These are phyloP conservation scores for Zeugodacus cucurbitae DNA, from an alignment of 1,140 invertebrate genomes.

Conservation along the genomic window DNA sequence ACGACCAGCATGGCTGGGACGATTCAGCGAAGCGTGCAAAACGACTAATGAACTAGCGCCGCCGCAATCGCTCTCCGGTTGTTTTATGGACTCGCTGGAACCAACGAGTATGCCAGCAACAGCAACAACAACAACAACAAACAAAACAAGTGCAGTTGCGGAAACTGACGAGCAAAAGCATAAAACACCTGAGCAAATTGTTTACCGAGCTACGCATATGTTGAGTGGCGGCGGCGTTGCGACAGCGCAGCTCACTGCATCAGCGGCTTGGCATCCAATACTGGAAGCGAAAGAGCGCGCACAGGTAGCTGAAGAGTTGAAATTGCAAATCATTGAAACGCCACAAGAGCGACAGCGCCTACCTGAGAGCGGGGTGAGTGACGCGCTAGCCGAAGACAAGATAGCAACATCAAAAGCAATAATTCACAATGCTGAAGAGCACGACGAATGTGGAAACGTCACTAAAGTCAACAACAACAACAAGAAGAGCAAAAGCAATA, in stretches of 20 bases:
- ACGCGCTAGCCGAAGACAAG: not conserved
- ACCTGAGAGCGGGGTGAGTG: not conserved
- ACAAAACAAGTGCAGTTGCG: constrained; percentile 41
- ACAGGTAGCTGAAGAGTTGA: not conserved
- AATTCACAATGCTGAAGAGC: constrained; percentile 8
- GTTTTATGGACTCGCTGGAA: constrained; percentile 52
- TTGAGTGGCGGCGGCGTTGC: not conserved
- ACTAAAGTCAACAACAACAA: not conserved
- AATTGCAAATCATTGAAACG: not conserved
- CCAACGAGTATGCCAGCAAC: constrained; percentile 42
- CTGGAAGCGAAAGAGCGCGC: not conserved
- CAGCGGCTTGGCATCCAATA: not conserved
- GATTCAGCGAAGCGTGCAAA: constrained; percentile 61
- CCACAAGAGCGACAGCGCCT: not conserved
- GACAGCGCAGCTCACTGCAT: not conserved
- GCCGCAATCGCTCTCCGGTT: constrained; percentile 42
- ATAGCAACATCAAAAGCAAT: constrained; percentile 7
- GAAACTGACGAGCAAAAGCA: not conserved
- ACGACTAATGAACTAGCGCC: constrained; percentile 52
- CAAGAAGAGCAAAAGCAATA: not conserved
- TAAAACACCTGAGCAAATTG: constrained; percentile 41
- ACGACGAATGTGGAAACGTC: not conserved
- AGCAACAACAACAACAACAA: constrained; percentile 41
- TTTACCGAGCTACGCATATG: not conserved
- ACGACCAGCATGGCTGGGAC: constrained; percentile 23